Percentiles rank a stretch among this genome's conserved stretches.
These are phyloP conservation scores for Stratiolaelaps scimitus DNA, from an alignment of 1,140 invertebrate species.

Conservation along the genomic window DNA sequence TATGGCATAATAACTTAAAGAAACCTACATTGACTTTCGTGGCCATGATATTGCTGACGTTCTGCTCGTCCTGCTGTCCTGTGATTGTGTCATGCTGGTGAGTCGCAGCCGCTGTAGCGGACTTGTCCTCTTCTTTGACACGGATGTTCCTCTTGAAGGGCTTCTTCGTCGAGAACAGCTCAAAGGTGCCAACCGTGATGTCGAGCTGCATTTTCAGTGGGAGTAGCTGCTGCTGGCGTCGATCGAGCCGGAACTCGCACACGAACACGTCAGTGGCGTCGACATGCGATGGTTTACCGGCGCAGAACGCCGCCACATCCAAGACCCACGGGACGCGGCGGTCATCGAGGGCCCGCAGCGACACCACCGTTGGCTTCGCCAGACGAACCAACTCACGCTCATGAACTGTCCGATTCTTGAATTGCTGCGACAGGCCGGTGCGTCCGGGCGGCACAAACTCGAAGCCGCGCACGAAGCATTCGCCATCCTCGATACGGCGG, in stretches of 20 bases:
- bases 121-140: not conserved
- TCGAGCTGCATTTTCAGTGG: slow-evolving; percentile 15
- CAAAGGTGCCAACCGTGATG: slow-evolving; percentile 11
- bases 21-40: slow-evolving; percentile 2
- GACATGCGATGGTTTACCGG: slow-evolving; percentile 10
- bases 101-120: not conserved
- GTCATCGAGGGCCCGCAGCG: not conserved
- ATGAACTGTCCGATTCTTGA: slow-evolving; percentile 15
- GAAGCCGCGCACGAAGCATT: slow-evolving; percentile 9
- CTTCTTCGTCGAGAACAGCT: slow-evolving; percentile 25
- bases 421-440: not conserved
- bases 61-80: not conserved
- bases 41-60: not conserved
- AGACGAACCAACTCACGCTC: slow-evolving; percentile 15
- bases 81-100: too few relatives aligned
- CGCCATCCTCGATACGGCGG: not conserved
- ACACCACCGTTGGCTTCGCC: not conserved
- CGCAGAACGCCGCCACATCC: slow-evolving; percentile 8
- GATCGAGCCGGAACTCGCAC: slow-evolving; percentile 1
- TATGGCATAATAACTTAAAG: not conserved
- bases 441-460: not conserved
- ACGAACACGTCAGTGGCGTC: slow-evolving; percentile 10
- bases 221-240: slow-evolving; percentile 22
- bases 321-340: not conserved
- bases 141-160: slow-evolving; percentile 11